Evolutionary conservation across 1,140 invertebrate species (phyloP), one percentile per base, ranked within the genome.

Genomic region (Eupristina koningsbergeri): DNA sequence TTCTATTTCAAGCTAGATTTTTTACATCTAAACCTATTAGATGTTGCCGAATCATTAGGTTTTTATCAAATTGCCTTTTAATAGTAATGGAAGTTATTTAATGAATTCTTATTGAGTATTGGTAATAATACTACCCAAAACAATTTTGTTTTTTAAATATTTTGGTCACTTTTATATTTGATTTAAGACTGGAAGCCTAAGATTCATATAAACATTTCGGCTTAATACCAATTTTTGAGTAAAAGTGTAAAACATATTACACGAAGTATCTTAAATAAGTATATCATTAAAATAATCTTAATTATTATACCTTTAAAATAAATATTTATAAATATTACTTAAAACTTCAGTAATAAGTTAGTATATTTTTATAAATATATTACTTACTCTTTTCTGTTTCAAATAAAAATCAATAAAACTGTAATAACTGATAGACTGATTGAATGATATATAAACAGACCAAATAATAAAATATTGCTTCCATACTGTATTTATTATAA

Each of bases 51-150:
- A 77, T 77, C 45, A 58, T 84, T 84, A 80, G 45, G 83, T 84
- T 84, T 71, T 80, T 75, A 53, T 80, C 50, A 17, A 3, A 80
- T 67, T 76, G 83, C 58, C 45, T 84, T 84, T 83, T 83, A n/a
- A n/a, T n/a, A n/a, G n/a, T 78, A 64, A 75, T 80, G 64, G 77
- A 71, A 84, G 80, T 76, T 76, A 80, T 84, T 80, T 73, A 74
- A 84, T 74, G 36, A 61, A 84, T 74, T 79, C 74, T 71, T 29
- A 39, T 69, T 61, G 31, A 71, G 78, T 78, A 78, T 78, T 15
- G 29, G 17, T 64, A 50, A 73, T 76, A 15, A n/a, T 53, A 34
- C 69, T 26, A 76, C 41, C n/a, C 26, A 63, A 19, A 77, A 76
- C 22, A 67, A 83, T 61, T 22, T 83, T 50, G 47, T 50, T 50